Conservation (phyloP, 1,140 invertebrate genomes). For the Aphelinus certus region DNA sequence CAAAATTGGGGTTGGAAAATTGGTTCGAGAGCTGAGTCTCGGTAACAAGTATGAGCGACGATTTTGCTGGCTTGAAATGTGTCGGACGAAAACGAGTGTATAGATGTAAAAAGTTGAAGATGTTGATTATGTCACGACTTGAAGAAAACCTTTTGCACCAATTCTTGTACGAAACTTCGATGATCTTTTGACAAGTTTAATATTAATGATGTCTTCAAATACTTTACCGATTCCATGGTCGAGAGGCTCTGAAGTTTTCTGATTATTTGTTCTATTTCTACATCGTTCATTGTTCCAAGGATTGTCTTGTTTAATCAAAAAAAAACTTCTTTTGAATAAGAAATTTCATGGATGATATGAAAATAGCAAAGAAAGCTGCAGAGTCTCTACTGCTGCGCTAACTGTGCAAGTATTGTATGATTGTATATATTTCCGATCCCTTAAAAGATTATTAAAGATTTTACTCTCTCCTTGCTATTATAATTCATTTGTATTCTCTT, state of each 20-base stretch:
- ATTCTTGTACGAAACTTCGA: slow-evolving; percentile 39
- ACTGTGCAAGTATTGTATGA: slow-evolving; percentile 37
- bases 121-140: slow-evolving; percentile 41
- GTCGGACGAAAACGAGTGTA: slow-evolving; percentile 33
- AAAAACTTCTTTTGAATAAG: neutral
- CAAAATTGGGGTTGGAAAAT: no score
- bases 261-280: neutral
- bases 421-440: slow-evolving; percentile 40
- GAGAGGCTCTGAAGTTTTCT: slow-evolving; percentile 31
- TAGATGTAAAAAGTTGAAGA: slow-evolving; percentile 44
- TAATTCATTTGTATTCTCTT: slow-evolving; percentile 29
- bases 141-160: slow-evolving; percentile 42
- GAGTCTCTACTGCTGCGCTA: slow-evolving; percentile 28
- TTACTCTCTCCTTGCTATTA: slow-evolving; percentile 35
- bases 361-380: slow-evolving; percentile 19
- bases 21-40: slow-evolving; percentile 18
- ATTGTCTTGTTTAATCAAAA: neutral
- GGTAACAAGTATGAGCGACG: slow-evolving; percentile 9
- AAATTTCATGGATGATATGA: neutral
- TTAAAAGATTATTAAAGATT: slow-evolving; percentile 39
- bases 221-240: slow-evolving; percentile 36
- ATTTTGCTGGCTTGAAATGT: slow-evolving; percentile 20
- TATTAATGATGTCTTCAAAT: slow-evolving; percentile 39
- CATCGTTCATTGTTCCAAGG: neutral
- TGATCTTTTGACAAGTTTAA: slow-evolving; percentile 40